These are phyloP conservation scores for Eueremaeus valkanovi DNA, from an alignment of 2,888 invertebrate species.

Conservation along the genomic window DNA sequence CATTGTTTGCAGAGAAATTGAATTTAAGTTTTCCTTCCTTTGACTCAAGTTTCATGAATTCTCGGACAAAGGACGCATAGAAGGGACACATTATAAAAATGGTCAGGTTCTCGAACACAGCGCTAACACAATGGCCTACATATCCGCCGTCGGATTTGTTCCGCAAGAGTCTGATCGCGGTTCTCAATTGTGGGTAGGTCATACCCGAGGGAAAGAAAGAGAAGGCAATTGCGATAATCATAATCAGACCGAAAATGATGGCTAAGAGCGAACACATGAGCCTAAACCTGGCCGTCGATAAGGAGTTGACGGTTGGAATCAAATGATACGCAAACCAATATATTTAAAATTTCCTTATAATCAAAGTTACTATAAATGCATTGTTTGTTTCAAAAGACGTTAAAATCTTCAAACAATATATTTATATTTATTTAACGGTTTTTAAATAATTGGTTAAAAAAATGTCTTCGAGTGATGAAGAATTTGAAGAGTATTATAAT, in stretches of 20 bases:
- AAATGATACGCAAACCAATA: not conserved
- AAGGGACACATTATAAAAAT: not conserved
- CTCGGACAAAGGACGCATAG: not conserved
- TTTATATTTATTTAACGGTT: no score
- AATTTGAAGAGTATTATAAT: no score
- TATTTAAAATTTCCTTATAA: no score
- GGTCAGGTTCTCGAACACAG: not conserved
- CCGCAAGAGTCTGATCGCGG: not conserved
- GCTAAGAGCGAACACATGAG: not conserved
- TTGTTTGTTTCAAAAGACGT: no score
- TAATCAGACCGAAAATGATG: not conserved
- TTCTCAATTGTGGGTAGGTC: not conserved
- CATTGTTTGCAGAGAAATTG: not conserved
- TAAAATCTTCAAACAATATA: no score
- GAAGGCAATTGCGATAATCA: not conserved
- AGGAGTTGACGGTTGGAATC: not conserved
- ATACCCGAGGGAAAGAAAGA: not conserved
- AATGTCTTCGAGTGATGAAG: no score
- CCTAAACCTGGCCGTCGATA: not conserved
- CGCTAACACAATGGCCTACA: not conserved
- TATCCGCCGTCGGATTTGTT: not conserved
- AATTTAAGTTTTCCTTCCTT: not conserved
- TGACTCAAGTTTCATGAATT: not conserved
- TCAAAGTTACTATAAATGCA: no score
- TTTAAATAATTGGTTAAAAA: no score